These are phyloP conservation scores for Hirtodrosophila alboralis DNA, from an alignment of 2,888 invertebrate genomes.

Conservation along the genomic window DNA sequence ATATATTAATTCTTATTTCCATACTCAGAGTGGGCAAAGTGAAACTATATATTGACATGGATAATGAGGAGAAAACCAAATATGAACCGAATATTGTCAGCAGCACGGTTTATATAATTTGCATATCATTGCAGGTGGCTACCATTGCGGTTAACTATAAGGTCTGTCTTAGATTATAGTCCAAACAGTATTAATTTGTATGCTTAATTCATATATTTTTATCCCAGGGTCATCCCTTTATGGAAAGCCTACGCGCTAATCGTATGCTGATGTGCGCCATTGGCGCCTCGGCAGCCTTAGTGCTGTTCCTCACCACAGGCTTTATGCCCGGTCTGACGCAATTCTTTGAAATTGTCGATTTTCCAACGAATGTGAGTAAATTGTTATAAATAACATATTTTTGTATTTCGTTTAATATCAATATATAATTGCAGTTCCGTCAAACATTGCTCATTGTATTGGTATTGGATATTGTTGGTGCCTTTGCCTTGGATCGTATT, in stretches of 20 bases:
- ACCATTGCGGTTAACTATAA: constrained; percentile 99
- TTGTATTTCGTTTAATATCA: background rate
- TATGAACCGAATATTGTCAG: constrained; percentile 98
- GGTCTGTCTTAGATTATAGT: constrained; percentile 85
- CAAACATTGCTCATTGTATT: constrained; percentile 92
- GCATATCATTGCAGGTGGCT: constrained; percentile 97
- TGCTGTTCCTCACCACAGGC: constrained; percentile 93
- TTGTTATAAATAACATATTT: background rate
- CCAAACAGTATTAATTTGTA: background rate
- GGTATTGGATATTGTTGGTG: constrained; percentile 92
- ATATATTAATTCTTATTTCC: background rate
- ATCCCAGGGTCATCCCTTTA: constrained; percentile 97
- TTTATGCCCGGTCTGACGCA: constrained; percentile 92
- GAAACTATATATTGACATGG: constrained; percentile 86
- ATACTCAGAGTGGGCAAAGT: constrained; percentile 86
- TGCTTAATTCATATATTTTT: constrained; percentile 19
- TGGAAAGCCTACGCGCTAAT: constrained; percentile 98
- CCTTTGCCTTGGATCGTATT: constrained; percentile 92
- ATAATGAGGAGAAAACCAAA: constrained; percentile 90
- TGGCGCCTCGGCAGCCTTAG: constrained; percentile 91
- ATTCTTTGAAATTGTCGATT: constrained; percentile 97
- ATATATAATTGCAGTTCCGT: constrained; percentile 90
- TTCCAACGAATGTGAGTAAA: constrained; percentile 92
- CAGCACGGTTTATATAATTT: constrained; percentile 99
- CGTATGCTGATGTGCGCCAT: constrained; percentile 96